Evolutionary conservation across 2,113 vertebrate genomes (phyloP), one percentile per base, ranked within the genome.

Genomic region (Zapus hudsonius): DNA sequence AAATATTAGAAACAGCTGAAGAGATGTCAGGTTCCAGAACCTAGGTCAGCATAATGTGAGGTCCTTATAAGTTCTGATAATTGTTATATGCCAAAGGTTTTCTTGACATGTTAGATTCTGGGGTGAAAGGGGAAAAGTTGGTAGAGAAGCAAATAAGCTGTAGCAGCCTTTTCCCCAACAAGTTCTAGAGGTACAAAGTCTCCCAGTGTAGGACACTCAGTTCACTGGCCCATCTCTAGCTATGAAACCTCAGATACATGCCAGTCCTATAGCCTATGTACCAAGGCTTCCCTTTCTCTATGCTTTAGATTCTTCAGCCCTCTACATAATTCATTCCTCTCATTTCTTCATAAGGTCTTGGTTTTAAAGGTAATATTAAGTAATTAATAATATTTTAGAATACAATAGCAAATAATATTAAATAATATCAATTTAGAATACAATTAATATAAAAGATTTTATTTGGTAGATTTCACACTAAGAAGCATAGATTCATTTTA

Each of bases 311-410:
- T 85, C 67, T 84, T 67, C 69, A 63, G 36, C n/a, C 31, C 83
- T 29, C 1, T 36, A 47, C 17, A 47, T 73, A 91, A 87, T 61
- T 33, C 19, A 16, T 70, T 40, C 85, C 76, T 82, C 17, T 72
- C 31, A 88, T 88, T 66, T 72, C 44, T 57, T 93, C 19, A 86
- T 40, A 84, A 80, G 74, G 73, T 29, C 40, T 25, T 57, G 20
- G 9, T 44, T 85, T n/a, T n/a, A n/a, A n/a, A n/a, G n/a, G n/a
- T n/a, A n/a, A n/a, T n/a, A n/a, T n/a, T n/a, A n/a, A n/a, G n/a
- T n/a, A n/a, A n/a, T n/a, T n/a, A n/a, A n/a, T n/a, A n/a, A n/a
- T n/a, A n/a, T n/a, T n/a, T n/a, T n/a, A n/a, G n/a, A n/a, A n/a
- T n/a, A n/a, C n/a, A n/a, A n/a, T n/a, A n/a, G n/a, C n/a, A n/a